Conservation (phyloP, 2,797 vertebrate species). For the Cygnus olor region DNA sequence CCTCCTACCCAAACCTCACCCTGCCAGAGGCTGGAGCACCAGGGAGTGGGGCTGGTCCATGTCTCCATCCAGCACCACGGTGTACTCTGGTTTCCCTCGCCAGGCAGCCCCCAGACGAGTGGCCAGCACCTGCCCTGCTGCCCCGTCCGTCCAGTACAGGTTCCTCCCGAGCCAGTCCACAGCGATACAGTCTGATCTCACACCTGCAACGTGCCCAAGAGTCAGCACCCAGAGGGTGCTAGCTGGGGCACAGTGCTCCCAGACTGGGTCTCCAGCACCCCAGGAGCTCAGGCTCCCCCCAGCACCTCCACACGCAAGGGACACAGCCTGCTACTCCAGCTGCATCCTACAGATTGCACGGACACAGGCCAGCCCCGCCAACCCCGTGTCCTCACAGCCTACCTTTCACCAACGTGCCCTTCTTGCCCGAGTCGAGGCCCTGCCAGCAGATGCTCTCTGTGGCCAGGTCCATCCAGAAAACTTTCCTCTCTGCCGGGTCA, state of each 20-base stretch:
- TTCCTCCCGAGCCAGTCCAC: slow-evolving; percentile 92
- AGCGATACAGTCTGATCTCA: slow-evolving; percentile 88
- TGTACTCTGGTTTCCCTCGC: slow-evolving; percentile 79
- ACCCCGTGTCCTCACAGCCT: neutral
- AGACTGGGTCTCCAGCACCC: neutral
- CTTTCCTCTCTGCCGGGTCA: slow-evolving; percentile 80
- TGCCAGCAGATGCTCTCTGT: slow-evolving; percentile 91
- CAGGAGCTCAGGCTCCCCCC: neutral
- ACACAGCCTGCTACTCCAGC: neutral
- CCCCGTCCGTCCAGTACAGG: slow-evolving; percentile 91
- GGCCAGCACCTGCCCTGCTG: slow-evolving; percentile 86
- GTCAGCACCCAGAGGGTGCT: neutral
- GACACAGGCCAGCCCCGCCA: accelerated
- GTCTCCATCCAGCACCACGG: slow-evolving; percentile 84
- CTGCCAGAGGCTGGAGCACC: slow-evolving; percentile 84
- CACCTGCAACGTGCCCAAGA: slow-evolving; percentile 76
- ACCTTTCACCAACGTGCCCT: slow-evolving; percentile 90
- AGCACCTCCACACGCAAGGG: neutral
- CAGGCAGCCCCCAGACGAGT: slow-evolving; percentile 76
- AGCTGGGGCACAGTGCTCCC: neutral
- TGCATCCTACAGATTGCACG: neutral
- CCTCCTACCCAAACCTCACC: slow-evolving; percentile 75
- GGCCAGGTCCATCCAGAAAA: slow-evolving; percentile 90
- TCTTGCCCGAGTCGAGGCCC: slow-evolving; percentile 72
- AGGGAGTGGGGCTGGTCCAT: slow-evolving; percentile 87